Evolutionary conservation across 1,140 invertebrate genomes (phyloP), one percentile per base, ranked within the genome.

Genomic region (Melitaea cinxia): DNA sequence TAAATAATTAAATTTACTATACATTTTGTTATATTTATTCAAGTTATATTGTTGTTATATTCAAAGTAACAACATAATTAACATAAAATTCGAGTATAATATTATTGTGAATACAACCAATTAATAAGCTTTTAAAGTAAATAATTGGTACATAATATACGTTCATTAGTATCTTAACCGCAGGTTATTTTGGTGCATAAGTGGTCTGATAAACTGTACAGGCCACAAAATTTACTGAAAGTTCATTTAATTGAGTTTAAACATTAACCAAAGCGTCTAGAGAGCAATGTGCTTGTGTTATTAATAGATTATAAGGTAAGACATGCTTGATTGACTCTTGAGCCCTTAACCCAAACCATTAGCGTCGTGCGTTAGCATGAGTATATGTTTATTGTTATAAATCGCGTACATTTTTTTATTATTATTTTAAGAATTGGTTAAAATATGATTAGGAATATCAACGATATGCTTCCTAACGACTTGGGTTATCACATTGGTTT

Each of bases 101-200:
- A 4, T 37, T 5, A 37, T n/a, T 37, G n/a, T 37, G 10, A n/a
- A 7, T 37, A 37, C n/a, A n/a, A 37, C 1, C 12, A 37, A 37
- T 37, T 3, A 37, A 37, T 4, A 3, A 14, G 12, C 35, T 37
- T 37, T n/a, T 1, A 42, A 23, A 12, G 12, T 49, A 50, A 30
- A 52, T 53, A 61, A 61, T 61, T 26, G 50, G 28, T 50, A 30
- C 19, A 56, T 45, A 45, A 45, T 79, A 75, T 83, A 74, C 77
- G 74, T 75, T 77, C 78, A 78, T 75, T 76, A 73, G 64, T 68
- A 62, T 82, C 73, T 72, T 66, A 63, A 66, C 56, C 55, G 66
- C 33, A 49, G 74, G n/a, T 67, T 87, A 83, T 87, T 85, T 83
- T 59, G 57, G 75, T 71, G 65, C 77, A 76, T 71, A 76, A 87